A percentile compares a stretch with the other conserved stretches of the same genome.
Evolutionary conservation across 2,888 invertebrate species (phyloP).

Genomic region (Creontiades dilutus): DNA sequence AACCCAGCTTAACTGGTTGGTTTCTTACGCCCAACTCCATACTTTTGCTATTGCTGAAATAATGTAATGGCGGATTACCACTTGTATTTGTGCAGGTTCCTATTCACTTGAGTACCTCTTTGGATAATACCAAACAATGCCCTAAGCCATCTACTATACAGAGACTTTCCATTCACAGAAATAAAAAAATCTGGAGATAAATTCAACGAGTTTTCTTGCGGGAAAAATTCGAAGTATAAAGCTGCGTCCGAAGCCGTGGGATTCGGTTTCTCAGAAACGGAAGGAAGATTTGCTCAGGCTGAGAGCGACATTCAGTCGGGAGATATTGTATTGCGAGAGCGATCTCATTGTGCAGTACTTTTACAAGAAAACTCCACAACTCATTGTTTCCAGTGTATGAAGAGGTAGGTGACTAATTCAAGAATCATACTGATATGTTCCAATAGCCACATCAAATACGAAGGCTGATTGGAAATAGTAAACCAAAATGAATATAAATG

Average conservation of each 20-base stretch:
- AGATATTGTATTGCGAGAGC: slow-evolving; percentile 86
- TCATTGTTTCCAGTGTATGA: slow-evolving; percentile 87
- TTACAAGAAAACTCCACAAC: slow-evolving; percentile 84
- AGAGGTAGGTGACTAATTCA: slow-evolving; percentile 81
- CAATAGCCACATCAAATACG: too few relatives aligned
- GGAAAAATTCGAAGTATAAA: slow-evolving; percentile 78
- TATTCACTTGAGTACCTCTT: too few relatives aligned
- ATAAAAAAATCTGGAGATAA: slow-evolving; percentile 29
- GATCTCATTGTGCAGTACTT: slow-evolving; percentile 86
- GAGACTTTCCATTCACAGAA: neutral
- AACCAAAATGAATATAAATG: too few relatives aligned
- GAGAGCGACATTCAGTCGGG: slow-evolving; percentile 85
- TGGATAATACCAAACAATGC: too few relatives aligned
- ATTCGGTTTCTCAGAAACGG: slow-evolving; percentile 82
- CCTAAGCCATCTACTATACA: too few relatives aligned
- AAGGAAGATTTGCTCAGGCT: slow-evolving; percentile 88
- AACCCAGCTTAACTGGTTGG: too few relatives aligned
- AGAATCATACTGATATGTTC: too few relatives aligned
- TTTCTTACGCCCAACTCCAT: too few relatives aligned
- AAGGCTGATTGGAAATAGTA: too few relatives aligned
- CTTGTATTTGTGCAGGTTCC: too few relatives aligned
- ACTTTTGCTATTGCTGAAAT: too few relatives aligned
- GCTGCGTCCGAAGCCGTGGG: slow-evolving; percentile 83
- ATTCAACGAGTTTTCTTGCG: slow-evolving; percentile 26
- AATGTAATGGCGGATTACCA: too few relatives aligned